These are phyloP conservation scores for Setophaga coronata DNA, from an alignment of 2,113 vertebrate genomes.

Conservation along the genomic window DNA sequence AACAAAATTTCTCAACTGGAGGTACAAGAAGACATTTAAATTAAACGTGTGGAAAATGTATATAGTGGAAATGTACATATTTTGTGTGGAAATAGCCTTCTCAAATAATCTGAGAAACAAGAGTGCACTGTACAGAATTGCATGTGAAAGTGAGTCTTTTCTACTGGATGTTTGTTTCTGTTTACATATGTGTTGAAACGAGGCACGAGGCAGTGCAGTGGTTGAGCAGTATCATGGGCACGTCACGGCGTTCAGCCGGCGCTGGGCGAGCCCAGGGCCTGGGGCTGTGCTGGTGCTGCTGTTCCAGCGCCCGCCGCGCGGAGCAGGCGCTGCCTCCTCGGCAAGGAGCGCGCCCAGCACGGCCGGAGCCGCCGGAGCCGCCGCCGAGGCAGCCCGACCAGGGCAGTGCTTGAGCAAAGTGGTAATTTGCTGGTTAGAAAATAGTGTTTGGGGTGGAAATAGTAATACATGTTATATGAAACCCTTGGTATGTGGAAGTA, in stretches of 20 bases:
- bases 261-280: not conserved
- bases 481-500: not conserved
- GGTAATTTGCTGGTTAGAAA: not conserved
- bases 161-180: slow-evolving; percentile 61
- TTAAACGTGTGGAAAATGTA: slow-evolving; percentile 35
- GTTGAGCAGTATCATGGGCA: not conserved
- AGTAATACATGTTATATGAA: not conserved
- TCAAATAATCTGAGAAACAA: not conserved
- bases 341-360: not conserved
- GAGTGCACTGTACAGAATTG: slow-evolving; percentile 59
- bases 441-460: not conserved
- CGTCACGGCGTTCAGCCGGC: not conserved
- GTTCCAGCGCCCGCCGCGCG: not conserved
- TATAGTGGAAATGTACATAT: slow-evolving; percentile 58
- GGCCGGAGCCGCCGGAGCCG: not conserved
- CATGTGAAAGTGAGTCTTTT: slow-evolving; percentile 69
- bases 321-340: not conserved
- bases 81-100: slow-evolving; percentile 33
- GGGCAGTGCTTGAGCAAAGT: not conserved
- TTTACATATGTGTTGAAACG: slow-evolving; percentile 61
- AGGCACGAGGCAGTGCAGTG: not conserved
- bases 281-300: not conserved
- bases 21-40: slow-evolving; percentile 20
- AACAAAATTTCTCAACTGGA: slow-evolving; percentile 44
- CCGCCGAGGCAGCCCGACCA: not conserved